Base-by-base conservation (phyloP, 2,797 vertebrate species). In the Astyanax mexicanus region DNA sequence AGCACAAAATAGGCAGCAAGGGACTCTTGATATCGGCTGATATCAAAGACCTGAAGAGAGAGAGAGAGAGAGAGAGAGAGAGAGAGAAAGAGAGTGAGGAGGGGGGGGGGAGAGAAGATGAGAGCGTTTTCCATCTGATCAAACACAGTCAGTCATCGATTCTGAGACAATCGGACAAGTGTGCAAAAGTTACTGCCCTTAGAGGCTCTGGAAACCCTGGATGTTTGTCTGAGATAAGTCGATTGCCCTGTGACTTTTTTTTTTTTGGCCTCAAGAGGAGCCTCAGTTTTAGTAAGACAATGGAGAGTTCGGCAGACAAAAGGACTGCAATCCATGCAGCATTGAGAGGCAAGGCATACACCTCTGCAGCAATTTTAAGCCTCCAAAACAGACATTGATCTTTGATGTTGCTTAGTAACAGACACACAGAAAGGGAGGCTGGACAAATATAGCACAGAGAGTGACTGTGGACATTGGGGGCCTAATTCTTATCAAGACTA, bases 11-110 rank as follows among this genome's bases (percentile, higher is more conserved):
- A 99, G 72, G 97, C 97, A 51, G 97, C 97, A 91, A 99, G 86
- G 10, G 96, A 96, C 88, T 99, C 98, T 92, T 99, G 98, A 92
- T 99, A 99, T 84, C 96, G 96, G 90, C 95, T 92, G 66, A 98
- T 92, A 85, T 98, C 96, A 83, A 98, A 99, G 75, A 98, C 97
- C 98, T 99, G 89, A 69, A 81, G 76, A 64, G 73, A 84, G 45
- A 5, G 29, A 81, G 76, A 62, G 72, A 84, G 45, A 81, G 76
- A 64, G 73, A 84, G 45, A 81, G 76, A 64, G 73, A 84, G 45
- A 81, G 77, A 61, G 73, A 83, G 45, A 89, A 71, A 81, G 76
- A 64, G 73, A 84, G 45, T n/a, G n/a, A n/a, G n/a, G n/a, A n/a
- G n/a, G n/a, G n/a, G n/a, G n/a, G n/a, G n/a, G n/a, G n/a, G n/a